Percentiles rank a stretch among this genome's conserved stretches.
phyloP scores from a whole-genome alignment of 2,113 vertebrate species.

The Talpa occidentalis region DNA sequence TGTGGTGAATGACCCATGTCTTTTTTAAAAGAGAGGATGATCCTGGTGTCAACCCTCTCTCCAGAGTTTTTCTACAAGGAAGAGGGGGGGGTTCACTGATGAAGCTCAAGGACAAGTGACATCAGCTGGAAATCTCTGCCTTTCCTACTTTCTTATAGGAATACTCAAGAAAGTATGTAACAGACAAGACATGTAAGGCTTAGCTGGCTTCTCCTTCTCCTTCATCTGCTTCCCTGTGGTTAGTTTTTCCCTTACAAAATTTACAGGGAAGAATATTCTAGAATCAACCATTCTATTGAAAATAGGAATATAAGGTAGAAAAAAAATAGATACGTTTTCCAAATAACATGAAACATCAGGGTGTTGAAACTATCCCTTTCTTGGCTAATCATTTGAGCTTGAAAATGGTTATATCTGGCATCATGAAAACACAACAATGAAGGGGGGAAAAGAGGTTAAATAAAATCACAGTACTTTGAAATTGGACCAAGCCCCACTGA shows the following conservation, averaged over 20 bases:
- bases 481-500: background rate
- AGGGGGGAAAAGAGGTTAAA: slow-evolving; percentile 20
- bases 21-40: background rate
- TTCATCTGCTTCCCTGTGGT: background rate
- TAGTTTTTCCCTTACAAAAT: background rate
- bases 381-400: slow-evolving; percentile 12
- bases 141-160: slow-evolving; percentile 11
- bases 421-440: background rate
- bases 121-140: slow-evolving; percentile 25
- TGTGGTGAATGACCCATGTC: background rate
- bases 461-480: slow-evolving; percentile 50
- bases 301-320: background rate
- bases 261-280: background rate
- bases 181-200: background rate
- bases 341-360: background rate
- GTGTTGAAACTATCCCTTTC: slow-evolving; percentile 11
- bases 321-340: background rate
- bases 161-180: slow-evolving; percentile 25
- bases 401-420: background rate
- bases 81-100: background rate
- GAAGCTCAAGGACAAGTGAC: background rate
- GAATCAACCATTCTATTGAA: background rate
- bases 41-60: background rate
- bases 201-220: background rate
- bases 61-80: slow-evolving; percentile 3